Evolutionary conservation across 2,888 invertebrate species (phyloP).

Genomic region (Catocala nupta): DNA sequence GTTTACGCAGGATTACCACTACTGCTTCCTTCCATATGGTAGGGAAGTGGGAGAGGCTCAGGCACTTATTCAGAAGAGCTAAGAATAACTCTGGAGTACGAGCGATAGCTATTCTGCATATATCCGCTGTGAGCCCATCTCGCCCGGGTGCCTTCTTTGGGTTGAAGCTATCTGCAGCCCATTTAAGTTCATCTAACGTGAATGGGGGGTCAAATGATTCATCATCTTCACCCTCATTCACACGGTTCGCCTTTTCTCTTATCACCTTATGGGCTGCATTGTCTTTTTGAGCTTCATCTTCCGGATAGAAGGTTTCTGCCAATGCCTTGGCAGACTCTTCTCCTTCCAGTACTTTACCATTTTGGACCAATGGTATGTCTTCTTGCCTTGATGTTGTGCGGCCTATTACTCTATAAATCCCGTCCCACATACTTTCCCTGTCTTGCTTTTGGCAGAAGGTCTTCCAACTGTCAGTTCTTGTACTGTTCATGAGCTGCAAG

Average conservation of each 20-base stretch:
- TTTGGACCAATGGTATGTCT: not conserved
- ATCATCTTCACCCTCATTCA: too few species aligned
- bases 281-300: too few species aligned
- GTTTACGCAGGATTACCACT: too few species aligned
- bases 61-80: too few species aligned
- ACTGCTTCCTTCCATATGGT: too few species aligned
- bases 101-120: not conserved
- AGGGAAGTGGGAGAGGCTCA: too few species aligned
- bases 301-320: too few species aligned
- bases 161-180: not conserved
- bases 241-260: too few species aligned
- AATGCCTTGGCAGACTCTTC: conserved; percentile 13
- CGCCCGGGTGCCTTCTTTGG: not conserved
- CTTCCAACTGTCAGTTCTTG: conserved; percentile 31
- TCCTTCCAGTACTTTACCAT: conserved; percentile 12
- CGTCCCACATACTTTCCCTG: conserved; percentile 21
- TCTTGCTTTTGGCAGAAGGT: conserved; percentile 34
- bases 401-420: conserved; percentile 9
- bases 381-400: not conserved
- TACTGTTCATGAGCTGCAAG: conserved; percentile 9
- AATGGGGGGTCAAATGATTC: too few species aligned
- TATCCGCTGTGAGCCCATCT: not conserved
- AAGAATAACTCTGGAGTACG: too few species aligned
- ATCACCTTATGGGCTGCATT: too few species aligned
- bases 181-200: not conserved